Evolutionary conservation across 1,140 invertebrate species (phyloP), one percentile per base, ranked within the genome.

Genomic region (Drosophila virilis): DNA sequence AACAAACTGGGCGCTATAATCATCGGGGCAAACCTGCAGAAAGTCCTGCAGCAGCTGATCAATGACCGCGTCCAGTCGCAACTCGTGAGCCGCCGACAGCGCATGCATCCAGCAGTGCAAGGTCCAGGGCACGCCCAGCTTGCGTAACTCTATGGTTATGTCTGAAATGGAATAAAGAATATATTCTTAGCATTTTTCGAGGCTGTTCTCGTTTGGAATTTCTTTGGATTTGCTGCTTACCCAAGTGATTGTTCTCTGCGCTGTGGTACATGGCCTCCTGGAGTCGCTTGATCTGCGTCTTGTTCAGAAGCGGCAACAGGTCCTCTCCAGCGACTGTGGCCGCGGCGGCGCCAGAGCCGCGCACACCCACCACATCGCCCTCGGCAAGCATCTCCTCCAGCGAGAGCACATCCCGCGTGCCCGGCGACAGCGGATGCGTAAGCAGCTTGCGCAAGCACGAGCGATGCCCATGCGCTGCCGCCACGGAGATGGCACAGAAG

Each of bases 241-340:
- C 96, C 77, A 98, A 93, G 93, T 97, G 96, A 89, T 97, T 97
- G 88, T 96, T 97, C 92, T 98, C 97, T 1, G 96, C 96, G 77
- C 96, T 97, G 86, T 97, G 97, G 91, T 98, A 98, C 97, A 98
- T 97, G 4, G 97, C 97, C 93, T 98, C 97, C 85, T 98, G 97
- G 40, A 98, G 93, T 38, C 96, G 95, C 88, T 97, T 96, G 33
- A 96, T 95, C 93, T 98, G 97, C 15, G 95, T 94, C 93, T 97
- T 98, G 69, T 95, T 97, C 81, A 97, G 95, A 91, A 81, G 93
- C 82, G 81, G 93, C 91, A 83, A 91, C 78, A 78, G 91, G 77
- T 91, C 93, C 51, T 85, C 82, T 13, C 54, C 80, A 15, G 66
- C 74, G 8, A 33, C 33, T 1, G 48, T 80, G 28, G 42, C 59